Evolutionary conservation across 2,888 invertebrate species (phyloP).

Genomic region (Nomada ferruginata): DNA sequence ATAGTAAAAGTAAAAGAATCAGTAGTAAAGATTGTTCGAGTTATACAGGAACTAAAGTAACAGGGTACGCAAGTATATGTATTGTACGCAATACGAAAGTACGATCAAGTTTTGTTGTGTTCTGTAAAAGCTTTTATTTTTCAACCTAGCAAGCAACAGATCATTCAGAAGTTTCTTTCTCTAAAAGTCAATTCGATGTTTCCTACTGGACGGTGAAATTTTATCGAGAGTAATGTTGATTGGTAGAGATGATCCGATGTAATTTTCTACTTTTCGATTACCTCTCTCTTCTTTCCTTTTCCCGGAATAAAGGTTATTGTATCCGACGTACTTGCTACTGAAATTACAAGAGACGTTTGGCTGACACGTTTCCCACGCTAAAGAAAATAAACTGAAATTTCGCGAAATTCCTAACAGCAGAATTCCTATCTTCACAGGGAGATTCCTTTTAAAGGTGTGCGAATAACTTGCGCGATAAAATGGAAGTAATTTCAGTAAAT

Average conservation of each 20-base stretch:
- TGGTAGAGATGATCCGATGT: constrained; percentile 5
- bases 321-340: constrained; percentile 12
- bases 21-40: not conserved
- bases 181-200: not conserved
- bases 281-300: not conserved
- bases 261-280: not conserved
- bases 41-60: no score
- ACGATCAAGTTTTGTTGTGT: no score
- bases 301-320: constrained; percentile 12
- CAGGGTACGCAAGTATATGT: no score
- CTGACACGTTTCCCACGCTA: not conserved
- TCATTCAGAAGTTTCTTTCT: not conserved
- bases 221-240: not conserved
- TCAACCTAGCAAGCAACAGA: not conserved
- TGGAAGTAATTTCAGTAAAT: not conserved
- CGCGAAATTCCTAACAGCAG: constrained; percentile 27
- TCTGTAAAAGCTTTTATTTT: not conserved
- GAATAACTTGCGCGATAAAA: constrained; percentile 13
- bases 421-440: not conserved
- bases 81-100: no score
- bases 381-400: constrained; percentile 40
- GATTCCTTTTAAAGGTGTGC: not conserved
- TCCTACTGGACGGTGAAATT: not conserved
- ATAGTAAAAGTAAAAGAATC: not conserved
- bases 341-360: constrained; percentile 21